Conservation (phyloP, 2,888 invertebrate species). For the Nemotelus nigrinus region DNA sequence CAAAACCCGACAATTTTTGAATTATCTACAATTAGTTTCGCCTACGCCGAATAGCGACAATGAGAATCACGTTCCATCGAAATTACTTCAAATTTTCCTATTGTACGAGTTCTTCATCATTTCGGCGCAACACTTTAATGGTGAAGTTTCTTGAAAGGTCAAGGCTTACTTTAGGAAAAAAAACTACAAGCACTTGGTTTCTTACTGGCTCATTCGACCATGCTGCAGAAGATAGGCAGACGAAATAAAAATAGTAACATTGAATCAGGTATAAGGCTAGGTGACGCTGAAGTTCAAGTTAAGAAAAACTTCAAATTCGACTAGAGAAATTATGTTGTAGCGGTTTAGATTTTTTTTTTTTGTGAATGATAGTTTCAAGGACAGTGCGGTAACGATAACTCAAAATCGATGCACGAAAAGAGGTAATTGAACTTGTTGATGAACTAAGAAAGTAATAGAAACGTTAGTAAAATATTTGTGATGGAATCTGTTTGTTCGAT, state of each 20-base stretch:
- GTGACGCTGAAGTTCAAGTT: conserved; percentile 13
- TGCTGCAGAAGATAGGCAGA: too few relatives aligned
- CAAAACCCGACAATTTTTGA: not conserved
- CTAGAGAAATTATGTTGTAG: conserved; percentile 18
- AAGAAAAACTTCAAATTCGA: not conserved
- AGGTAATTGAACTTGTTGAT: conserved; percentile 24
- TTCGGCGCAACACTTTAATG: too few relatives aligned
- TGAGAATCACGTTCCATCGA: not conserved
- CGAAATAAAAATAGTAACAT: too few relatives aligned
- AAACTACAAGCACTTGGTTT: too few relatives aligned
- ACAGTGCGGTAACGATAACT: conserved; percentile 11
- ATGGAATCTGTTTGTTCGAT: too few relatives aligned
- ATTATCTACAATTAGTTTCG: conserved; percentile 21
- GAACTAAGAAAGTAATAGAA: conserved; percentile 1
- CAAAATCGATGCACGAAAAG: not conserved
- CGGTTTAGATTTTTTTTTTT: conserved; percentile 7
- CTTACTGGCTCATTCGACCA: too few relatives aligned
- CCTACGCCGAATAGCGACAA: not conserved
- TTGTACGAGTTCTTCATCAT: not conserved
- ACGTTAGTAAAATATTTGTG: not conserved
- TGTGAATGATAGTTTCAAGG: not conserved
- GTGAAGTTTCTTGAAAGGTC: too few relatives aligned
- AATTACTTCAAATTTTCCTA: not conserved
- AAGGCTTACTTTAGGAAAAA: too few relatives aligned
- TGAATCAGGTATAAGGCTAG: not conserved